Evolutionary conservation across 2,113 vertebrate genomes (phyloP).

Genomic region (Todiramphus chloris): DNA sequence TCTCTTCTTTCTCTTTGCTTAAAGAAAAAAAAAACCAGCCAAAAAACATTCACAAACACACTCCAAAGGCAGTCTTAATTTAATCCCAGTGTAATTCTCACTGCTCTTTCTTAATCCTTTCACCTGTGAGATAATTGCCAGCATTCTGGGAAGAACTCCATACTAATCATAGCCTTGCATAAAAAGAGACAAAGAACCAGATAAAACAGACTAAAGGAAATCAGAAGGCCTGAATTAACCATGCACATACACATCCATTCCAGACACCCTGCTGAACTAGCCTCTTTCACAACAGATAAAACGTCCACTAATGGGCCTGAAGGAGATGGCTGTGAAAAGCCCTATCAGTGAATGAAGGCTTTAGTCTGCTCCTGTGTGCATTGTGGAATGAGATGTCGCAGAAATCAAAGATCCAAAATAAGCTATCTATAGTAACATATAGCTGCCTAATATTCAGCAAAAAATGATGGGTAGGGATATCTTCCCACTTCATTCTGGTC

Average conservation of each 20-base stretch:
- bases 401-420: background rate
- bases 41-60: background rate
- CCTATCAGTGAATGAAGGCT: background rate
- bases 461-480: background rate
- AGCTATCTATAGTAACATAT: background rate
- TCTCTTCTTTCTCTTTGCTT: conserved; percentile 30
- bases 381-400: background rate
- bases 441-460: background rate
- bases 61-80: conserved; percentile 47
- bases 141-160: conserved; percentile 68
- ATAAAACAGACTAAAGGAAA: conserved; percentile 59
- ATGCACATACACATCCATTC: conserved; percentile 22
- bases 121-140: conserved; percentile 78
- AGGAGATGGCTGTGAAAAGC: background rate
- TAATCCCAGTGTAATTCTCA: conserved; percentile 71
- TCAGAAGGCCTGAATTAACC: conserved; percentile 60
- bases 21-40: background rate
- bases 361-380: background rate
- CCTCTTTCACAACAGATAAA: conserved; percentile 17
- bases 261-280: conserved; percentile 4
- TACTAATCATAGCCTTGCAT: conserved; percentile 72
- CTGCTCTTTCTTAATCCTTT: conserved; percentile 72
- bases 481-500: background rate
- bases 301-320: background rate
- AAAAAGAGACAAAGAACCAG: conserved; percentile 70